Evolutionary conservation across 2,888 invertebrate genomes (phyloP).

Genomic region (Steinernema carpocapsae): DNA sequence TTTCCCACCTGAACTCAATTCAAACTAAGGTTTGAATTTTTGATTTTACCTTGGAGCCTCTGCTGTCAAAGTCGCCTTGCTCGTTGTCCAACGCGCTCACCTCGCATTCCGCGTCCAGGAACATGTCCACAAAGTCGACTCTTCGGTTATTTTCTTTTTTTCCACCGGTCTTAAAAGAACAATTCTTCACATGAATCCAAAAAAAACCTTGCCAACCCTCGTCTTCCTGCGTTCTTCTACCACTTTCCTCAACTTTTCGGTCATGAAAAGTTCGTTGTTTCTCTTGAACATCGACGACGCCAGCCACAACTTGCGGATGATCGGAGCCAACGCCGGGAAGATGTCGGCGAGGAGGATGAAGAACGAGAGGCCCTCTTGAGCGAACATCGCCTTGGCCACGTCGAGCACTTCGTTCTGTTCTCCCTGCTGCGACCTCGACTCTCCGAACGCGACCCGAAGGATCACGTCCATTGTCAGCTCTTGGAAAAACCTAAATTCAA

Average conservation of each 20-base stretch:
- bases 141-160: constrained; percentile 41
- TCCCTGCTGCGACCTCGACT: constrained; percentile 40
- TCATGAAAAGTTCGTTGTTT: too few species aligned
- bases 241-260: too few species aligned
- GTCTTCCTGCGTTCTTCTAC: constrained; percentile 40
- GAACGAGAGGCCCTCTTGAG: too few species aligned
- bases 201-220: constrained; percentile 10
- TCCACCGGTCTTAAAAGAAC: not conserved
- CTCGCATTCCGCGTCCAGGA: constrained; percentile 55
- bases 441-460: constrained; percentile 71
- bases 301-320: too few species aligned
- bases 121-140: constrained; percentile 65
- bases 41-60: not conserved
- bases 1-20: constrained; percentile 44
- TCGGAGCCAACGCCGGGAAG: too few species aligned
- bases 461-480: constrained; percentile 73
- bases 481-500: constrained; percentile 67
- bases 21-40: too few species aligned
- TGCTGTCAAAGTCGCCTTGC: constrained; percentile 26
- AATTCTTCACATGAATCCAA: too few species aligned
- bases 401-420: constrained; percentile 26
- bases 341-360: too few species aligned
- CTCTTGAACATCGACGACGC: too few species aligned
- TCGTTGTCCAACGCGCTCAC: constrained; percentile 36
- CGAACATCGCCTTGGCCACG: constrained; percentile 2